Percentiles rank a stretch among this genome's conserved stretches.
phyloP scores from a whole-genome alignment of 2,797 vertebrate genomes.

The Phoeniculus purpureus region DNA sequence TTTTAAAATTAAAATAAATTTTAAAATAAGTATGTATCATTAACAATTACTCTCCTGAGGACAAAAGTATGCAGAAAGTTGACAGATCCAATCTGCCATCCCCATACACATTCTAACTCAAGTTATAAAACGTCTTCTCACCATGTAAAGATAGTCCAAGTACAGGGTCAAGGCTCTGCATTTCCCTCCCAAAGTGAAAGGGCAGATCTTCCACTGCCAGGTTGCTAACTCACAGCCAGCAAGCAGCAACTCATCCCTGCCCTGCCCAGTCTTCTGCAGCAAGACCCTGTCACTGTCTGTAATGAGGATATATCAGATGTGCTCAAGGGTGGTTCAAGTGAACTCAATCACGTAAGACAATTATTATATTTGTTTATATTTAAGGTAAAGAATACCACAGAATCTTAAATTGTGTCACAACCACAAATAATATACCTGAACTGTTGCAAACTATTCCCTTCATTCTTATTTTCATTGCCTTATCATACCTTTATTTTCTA shows the following conservation, averaged over 20 bases:
- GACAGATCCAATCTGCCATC: conserved; percentile 27
- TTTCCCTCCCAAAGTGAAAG: conserved; percentile 66
- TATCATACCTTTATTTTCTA: neutral
- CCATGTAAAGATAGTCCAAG: conserved; percentile 72
- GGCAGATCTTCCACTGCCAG: conserved; percentile 73
- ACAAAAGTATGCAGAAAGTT: neutral
- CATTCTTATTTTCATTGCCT: neutral
- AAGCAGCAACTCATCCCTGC: conserved; percentile 28
- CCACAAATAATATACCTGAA: neutral
- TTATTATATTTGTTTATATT: neutral
- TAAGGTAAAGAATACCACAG: neutral
- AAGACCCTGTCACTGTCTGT: neutral
- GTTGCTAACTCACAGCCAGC: conserved; percentile 47
- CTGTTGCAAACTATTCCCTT: neutral
- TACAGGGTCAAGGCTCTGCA: conserved; percentile 72
- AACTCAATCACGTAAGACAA: neutral
- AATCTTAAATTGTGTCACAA: neutral
- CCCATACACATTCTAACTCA: conserved; percentile 9
- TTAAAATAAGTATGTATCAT: neutral
- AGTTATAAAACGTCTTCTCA: conserved; percentile 59
- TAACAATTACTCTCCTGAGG: neutral
- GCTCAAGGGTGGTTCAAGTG: neutral
- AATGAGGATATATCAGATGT: neutral
- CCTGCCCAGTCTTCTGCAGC: neutral
- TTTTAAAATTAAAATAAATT: neutral